Conservation (phyloP, 2,797 vertebrate species). For the Pogonophryne albipinna region DNA sequence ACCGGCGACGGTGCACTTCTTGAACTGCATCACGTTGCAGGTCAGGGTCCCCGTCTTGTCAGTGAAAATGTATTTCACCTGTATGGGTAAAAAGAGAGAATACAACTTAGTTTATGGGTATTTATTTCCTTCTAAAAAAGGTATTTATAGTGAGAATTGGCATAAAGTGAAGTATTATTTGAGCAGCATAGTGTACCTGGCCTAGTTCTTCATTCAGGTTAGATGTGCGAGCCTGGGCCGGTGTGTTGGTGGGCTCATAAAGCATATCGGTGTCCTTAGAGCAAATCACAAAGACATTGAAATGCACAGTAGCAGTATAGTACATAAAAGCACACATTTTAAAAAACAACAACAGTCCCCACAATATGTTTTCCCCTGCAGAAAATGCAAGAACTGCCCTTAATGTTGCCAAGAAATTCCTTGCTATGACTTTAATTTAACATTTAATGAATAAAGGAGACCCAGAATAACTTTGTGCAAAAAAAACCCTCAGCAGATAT, state of each 20-base stretch:
- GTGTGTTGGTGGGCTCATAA: constrained; percentile 94
- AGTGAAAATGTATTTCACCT: constrained; percentile 99
- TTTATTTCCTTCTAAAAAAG: background rate
- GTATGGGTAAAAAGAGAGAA: constrained; percentile 34
- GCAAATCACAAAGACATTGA: constrained; percentile 17
- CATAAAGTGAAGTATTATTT: background rate
- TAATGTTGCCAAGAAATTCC: constrained; percentile 42
- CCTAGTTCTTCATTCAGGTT: constrained; percentile 99
- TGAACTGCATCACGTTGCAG: constrained; percentile 99
- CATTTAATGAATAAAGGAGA: constrained; percentile 47
- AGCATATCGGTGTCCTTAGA: constrained; percentile 96
- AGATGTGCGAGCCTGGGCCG: constrained; percentile 97
- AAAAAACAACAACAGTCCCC: background rate
- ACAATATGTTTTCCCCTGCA: background rate
- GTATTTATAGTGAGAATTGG: background rate
- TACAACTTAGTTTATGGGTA: background rate
- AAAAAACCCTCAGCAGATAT: constrained; percentile 28
- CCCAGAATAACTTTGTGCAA: constrained; percentile 53
- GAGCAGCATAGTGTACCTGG: constrained; percentile 86
- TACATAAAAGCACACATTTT: too few species aligned
- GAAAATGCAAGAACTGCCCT: constrained; percentile 46
- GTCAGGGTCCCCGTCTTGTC: constrained; percentile 99
- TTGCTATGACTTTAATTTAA: constrained; percentile 46
- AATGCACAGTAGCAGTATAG: too few species aligned
- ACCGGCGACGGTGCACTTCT: constrained; percentile 98